Evolutionary conservation across 2,797 vertebrate species (phyloP).

Genomic region (Myotis pilosus): DNA sequence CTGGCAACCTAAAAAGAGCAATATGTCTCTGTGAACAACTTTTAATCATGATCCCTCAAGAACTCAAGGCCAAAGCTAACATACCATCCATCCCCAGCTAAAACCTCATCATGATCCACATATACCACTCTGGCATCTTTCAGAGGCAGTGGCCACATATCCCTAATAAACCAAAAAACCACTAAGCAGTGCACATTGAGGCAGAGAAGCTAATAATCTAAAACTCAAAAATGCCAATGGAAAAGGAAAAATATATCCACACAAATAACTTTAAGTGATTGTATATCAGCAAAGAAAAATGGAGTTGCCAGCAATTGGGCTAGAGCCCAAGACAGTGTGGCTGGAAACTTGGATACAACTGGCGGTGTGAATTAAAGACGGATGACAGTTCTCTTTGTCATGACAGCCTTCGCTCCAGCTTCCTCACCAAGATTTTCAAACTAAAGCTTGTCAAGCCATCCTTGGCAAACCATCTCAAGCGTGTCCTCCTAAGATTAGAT

Average conservation of each 20-base stretch:
- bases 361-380: slow-evolving; percentile 44
- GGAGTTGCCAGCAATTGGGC: slow-evolving; percentile 39
- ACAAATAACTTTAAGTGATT: slow-evolving; percentile 51
- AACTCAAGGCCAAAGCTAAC: slow-evolving; percentile 71
- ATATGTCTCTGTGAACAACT: slow-evolving; percentile 68
- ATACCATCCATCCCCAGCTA: slow-evolving; percentile 66
- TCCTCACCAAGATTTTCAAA: slow-evolving; percentile 31
- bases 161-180: slow-evolving; percentile 66
- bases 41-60: slow-evolving; percentile 65
- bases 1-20: slow-evolving; percentile 73
- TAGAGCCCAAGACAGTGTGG: slow-evolving; percentile 33
- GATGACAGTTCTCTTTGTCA: background rate
- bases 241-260: slow-evolving; percentile 59
- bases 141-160: slow-evolving; percentile 35
- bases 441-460: slow-evolving; percentile 21
- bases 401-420: slow-evolving; percentile 10
- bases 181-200: slow-evolving; percentile 49
- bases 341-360: slow-evolving; percentile 68
- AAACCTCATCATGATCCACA: slow-evolving; percentile 50
- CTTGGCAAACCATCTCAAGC: slow-evolving; percentile 29
- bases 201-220: slow-evolving; percentile 36
- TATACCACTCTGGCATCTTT: slow-evolving; percentile 60
- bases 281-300: slow-evolving; percentile 53
- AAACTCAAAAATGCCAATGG: slow-evolving; percentile 56
- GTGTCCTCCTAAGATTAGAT: slow-evolving; percentile 15